A percentile compares a stretch with the other conserved stretches of the same genome.
phyloP scores from a whole-genome alignment of 1,140 invertebrate species.

The Agrilus planipennis region DNA sequence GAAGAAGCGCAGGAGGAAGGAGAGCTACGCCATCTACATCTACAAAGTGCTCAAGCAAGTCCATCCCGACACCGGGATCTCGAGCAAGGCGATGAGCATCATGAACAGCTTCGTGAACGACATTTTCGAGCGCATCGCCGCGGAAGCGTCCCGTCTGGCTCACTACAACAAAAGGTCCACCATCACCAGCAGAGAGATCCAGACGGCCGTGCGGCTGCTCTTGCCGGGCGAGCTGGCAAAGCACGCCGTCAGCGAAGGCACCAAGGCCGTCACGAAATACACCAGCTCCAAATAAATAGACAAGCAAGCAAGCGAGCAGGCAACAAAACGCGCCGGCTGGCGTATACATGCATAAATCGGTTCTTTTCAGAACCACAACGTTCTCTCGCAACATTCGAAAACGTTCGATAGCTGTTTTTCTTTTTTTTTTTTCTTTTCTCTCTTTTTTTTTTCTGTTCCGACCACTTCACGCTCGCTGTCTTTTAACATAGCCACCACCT shows the following conservation, averaged over 20 bases:
- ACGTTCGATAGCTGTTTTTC: no score
- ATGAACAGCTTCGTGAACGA: constrained; percentile 44
- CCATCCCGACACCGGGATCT: constrained; percentile 56
- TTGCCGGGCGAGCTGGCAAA: constrained; percentile 48
- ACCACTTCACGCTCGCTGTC: no score
- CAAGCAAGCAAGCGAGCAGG: no score
- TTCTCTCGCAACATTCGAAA: no score
- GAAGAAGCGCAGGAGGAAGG: constrained; percentile 44
- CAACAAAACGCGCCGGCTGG: no score
- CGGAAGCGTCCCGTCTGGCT: constrained; percentile 53
- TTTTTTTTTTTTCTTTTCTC: no score
- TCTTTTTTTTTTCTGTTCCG: no score
- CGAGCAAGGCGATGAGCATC: constrained; percentile 47
- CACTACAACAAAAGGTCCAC: constrained; percentile 59
- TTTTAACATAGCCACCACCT: no score
- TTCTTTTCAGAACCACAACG: constrained; percentile 17
- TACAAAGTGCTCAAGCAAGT: constrained; percentile 60
- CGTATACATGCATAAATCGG: constrained; percentile 10
- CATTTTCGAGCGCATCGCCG: constrained; percentile 56
- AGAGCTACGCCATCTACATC: constrained; percentile 58
- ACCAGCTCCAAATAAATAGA: constrained; percentile 39
- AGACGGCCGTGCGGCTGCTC: constrained; percentile 42
- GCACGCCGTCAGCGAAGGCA: constrained; percentile 44
- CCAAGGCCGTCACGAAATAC: constrained; percentile 48
- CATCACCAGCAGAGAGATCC: constrained; percentile 42